Percentiles rank a stretch among this genome's conserved stretches.
These are phyloP conservation scores for Tupaia chinensis DNA, from an alignment of 2,113 vertebrate species.

Conservation along the genomic window DNA sequence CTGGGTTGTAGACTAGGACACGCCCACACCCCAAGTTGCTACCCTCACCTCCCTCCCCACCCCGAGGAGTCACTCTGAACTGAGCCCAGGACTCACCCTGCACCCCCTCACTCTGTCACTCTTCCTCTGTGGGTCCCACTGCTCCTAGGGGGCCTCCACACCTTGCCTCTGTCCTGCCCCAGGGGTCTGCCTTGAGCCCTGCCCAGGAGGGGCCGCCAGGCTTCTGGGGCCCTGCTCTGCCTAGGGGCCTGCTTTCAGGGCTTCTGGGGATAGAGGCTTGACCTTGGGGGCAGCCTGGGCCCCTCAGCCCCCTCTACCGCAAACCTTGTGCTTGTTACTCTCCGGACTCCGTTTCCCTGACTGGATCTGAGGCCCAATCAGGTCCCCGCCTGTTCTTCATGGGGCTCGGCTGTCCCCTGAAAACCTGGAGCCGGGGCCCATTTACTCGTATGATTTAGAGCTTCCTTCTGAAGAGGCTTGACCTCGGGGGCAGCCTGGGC, in stretches of 20 bases:
- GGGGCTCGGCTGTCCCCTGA: not conserved
- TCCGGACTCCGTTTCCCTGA: constrained; percentile 79
- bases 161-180: not conserved
- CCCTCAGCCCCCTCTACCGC: not conserved
- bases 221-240: not conserved
- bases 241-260: not conserved
- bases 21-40: too few species aligned
- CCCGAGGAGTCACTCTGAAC: too few species aligned
- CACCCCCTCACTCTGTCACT: too few species aligned
- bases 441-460: constrained; percentile 48
- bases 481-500: not conserved
- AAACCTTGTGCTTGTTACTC: too few species aligned
- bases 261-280: not conserved
- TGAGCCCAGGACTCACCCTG: too few species aligned
- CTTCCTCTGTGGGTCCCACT: too few species aligned
- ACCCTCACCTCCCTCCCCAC: too few species aligned
- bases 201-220: constrained; percentile 60
- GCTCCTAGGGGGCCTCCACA: too few species aligned
- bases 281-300: not conserved
- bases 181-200: constrained; percentile 72
- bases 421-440: constrained; percentile 51
- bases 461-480: not conserved
- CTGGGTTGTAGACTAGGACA: too few species aligned
- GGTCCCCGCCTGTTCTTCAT: constrained; percentile 81
- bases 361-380: constrained; percentile 84